Base-by-base conservation (phyloP, 2,888 invertebrate species). In the Sabellastarte sp. region DNA sequence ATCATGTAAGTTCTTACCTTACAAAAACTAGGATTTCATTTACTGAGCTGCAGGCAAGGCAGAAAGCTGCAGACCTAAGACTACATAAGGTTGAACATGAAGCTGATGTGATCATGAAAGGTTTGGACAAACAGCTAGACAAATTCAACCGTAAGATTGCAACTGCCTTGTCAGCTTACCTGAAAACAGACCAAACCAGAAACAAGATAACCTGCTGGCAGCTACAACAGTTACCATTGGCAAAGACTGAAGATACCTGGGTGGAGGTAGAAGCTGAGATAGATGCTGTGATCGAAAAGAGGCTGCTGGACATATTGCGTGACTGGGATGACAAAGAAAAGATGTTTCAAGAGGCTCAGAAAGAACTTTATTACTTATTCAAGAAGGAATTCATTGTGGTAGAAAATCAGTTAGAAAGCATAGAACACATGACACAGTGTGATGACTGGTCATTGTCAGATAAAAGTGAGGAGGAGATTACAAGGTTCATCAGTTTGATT, bases 1-100 rank as follows among this genome's bases (percentile, higher is more conserved):
- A 67, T 32, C 67, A 67, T 30, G 64, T 67, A 29, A 59, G 51
- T n/a, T 56, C 62, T 4, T 67, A 67, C 59, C 63, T 67, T 50
- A 64, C 65, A 51, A 67, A 59, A 55, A 60, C 65, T n/a, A 33
- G 65, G 32, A 57, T 65, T 24, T 63, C 63, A 5, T 50, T 50
- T 5, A 32, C 63, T 26, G 67, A 67, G 58, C 63, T 67, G 26
- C 59, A 63, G 28, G 53, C 59, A 2, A 62, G 67, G n/a, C 67
- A 67, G 15, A 61, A 59, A 51, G 58, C 60, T 1, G 59, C 67
- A 1, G 57, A 65, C 31, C 52, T 60, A 10, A 33, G 67, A n/a
- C 63, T 67, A 2, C 67, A 67, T 33, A 64, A 64, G 32, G 64
- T 67, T 41, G 67, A 67, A 33, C 56, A 50, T 29, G 67, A 65